Percentiles rank a stretch among this genome's conserved stretches.
phyloP scores from a whole-genome alignment of 2,797 vertebrate genomes.

The Artibeus jamaicensis region DNA sequence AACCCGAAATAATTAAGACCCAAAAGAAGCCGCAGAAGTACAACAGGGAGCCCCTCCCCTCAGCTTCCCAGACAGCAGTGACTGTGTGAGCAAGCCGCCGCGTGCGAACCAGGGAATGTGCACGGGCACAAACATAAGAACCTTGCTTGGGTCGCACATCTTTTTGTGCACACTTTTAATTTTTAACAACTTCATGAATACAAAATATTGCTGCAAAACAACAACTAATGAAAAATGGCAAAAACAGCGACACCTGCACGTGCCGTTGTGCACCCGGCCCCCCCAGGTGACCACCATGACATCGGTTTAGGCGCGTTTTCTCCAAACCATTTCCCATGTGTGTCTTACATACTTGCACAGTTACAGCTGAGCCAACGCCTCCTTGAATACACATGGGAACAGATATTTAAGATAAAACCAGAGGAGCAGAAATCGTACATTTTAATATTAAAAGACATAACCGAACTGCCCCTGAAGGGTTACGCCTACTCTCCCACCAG shows the following conservation, averaged over 20 bases:
- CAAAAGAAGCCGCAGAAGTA: neutral
- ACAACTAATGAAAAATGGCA: constrained; percentile 1
- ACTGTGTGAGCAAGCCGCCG: neutral
- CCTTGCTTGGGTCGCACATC: neutral
- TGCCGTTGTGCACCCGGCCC: neutral
- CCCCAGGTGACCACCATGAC: neutral
- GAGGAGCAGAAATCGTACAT: neutral
- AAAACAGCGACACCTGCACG: neutral
- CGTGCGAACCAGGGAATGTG: neutral
- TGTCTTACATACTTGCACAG: neutral
- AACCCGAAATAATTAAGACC: neutral
- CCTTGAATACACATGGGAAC: neutral
- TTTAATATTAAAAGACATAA: neutral
- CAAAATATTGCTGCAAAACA: neutral
- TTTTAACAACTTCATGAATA: neutral
- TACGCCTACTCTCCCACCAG: neutral
- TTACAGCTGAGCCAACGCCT: neutral
- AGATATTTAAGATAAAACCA: constrained; percentile 30
- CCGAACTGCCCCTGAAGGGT: neutral
- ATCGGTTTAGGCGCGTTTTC: neutral
- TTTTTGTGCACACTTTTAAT: neutral
- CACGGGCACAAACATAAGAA: neutral
- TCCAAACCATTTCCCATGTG: neutral
- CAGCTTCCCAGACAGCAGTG: neutral
- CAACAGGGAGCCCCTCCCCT: neutral